Base-by-base conservation (phyloP, 2,797 vertebrate species). In the Amniataba percoides region DNA sequence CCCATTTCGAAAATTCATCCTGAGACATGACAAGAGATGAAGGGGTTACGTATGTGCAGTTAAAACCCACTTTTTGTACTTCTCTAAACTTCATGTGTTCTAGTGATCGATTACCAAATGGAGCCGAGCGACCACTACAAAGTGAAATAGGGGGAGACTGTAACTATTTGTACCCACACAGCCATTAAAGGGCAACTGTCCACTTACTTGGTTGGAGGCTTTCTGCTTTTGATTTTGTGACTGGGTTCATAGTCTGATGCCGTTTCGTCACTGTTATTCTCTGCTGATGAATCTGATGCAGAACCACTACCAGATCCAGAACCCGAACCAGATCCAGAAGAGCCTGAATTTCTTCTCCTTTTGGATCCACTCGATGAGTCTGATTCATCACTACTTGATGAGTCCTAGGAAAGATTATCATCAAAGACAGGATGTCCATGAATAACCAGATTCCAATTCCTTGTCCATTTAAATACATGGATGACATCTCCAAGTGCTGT, bases 241-340 rank as follows among this genome's bases (percentile, higher is more conserved):
- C 97, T 97, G 42, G 98, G 98, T 85, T 99, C 98, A 89, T 99
- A 99, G 92, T 99, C 98, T 57, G 98, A 99, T 68, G 97, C 97
- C 0, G 97, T 98, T 85, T 97, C 98, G 12, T 98, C 97, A 74
- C 96, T 97, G 94, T 97, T 93, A 72, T 96, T 96, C 67, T 96
- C 96, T 0, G 95, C 96, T 71, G 98, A 97, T 1, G 98, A 96
- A 81, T 94, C 93, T 13, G 95, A 95, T 62, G 89, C 93, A 63
- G 95, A 96, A 27, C 90, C 94, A 18, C 97, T 97, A 1, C 91
- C 95, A 57, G 95, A 96, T 52, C 95, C 97, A 14, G 97, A 97
- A 25, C 91, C 94, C 1, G 95, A 96, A 51, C 95, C 96, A 12
- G 98, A 98, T 36, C 92, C 92, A 2, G 95, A 96, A 39, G 95